Base-by-base conservation (phyloP, 2,888 invertebrate genomes). In the Stegana nigrithorax region DNA sequence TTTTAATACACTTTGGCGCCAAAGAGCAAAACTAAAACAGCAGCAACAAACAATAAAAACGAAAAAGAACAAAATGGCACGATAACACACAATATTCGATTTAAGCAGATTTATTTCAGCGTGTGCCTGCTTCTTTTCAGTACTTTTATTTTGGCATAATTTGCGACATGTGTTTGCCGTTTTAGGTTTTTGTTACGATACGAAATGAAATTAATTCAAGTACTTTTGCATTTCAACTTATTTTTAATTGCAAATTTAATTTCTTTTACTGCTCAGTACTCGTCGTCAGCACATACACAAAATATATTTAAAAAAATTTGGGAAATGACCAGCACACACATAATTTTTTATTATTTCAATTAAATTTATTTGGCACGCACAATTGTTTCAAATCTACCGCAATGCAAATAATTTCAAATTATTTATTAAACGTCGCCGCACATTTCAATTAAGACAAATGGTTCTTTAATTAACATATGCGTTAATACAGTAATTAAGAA, bases 1-100 rank as follows among this genome's bases (percentile, higher is more conserved):
- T 21, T 44, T 44, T 44, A 44, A 44, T 44, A 44, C 17, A 7
- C n/a, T 44, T 45, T 45, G 45, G 45, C 45, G 45, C 45, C 45
- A 45, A 45, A 10, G n/a, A 10, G 17, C 21, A 23, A 23, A 23
- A 21, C 21, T n/a, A n/a, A n/a, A n/a, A n/a, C n/a, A n/a, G n/a
- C n/a, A n/a, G n/a, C n/a, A n/a, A n/a, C n/a, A n/a, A n/a, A n/a
- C n/a, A n/a, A n/a, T n/a, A n/a, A n/a, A n/a, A n/a, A n/a, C n/a
- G n/a, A n/a, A n/a, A n/a, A n/a, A n/a, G n/a, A n/a, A n/a, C n/a
- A n/a, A n/a, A n/a, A n/a, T n/a, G n/a, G n/a, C n/a, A n/a, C n/a
- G n/a, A n/a, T n/a, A n/a, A n/a, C n/a, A n/a, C n/a, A n/a, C n/a
- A n/a, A n/a, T n/a, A n/a, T n/a, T n/a, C n/a, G n/a, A n/a, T n/a